Evolutionary conservation across 2,888 invertebrate species (phyloP), one percentile per base, ranked within the genome.

Genomic region (Chrysolina oricalcia): DNA sequence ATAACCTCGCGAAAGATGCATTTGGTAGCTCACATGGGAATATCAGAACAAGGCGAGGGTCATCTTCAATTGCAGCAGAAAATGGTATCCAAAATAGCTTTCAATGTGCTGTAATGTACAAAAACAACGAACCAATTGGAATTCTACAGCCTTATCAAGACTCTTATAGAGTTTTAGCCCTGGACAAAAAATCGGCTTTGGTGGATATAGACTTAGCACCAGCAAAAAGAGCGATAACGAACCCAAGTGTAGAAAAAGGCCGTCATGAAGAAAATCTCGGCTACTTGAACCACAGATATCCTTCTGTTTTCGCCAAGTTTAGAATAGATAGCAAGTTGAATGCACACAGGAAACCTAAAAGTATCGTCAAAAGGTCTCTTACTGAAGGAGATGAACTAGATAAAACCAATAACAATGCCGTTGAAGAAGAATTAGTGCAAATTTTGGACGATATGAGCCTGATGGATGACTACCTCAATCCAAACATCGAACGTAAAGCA

Each of bases 391-490:
- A 59, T 41, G 23, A 27, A 27, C 8, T 15, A 17, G 40, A 27
- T 48, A 40, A 17, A 19, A 19, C 8, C 13, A 13, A 72, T 40
- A 21, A 8, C 46, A 4, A 74, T 46, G 68, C 70, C 13, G 83
- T 85, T 8, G 84, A 85, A 69, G 81, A 80, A 21, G 82, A 85
- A 76, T 64, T 86, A 21, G 80, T 75, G 63, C 77, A 72, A 40
- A 81, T 86, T 64, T 72, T 86, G 62, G 80, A 81, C 56, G 85
- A 86, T 40, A 84, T 86, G 85, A 85, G 85, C 13, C 63, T 86
- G 11, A 82, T 85, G 13, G 83, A 84, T n/a, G 83, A 83, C 59
- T 80, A 82, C 43, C 50, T 64, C 5, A 64, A 75, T 64, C 78
- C 79, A 23, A 75, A 81, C 23, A 76, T 66, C 56, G 82, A 83